Evolutionary conservation across 2,888 invertebrate species (phyloP), one percentile per base, ranked within the genome.

Genomic region (Ceramica pisi): DNA sequence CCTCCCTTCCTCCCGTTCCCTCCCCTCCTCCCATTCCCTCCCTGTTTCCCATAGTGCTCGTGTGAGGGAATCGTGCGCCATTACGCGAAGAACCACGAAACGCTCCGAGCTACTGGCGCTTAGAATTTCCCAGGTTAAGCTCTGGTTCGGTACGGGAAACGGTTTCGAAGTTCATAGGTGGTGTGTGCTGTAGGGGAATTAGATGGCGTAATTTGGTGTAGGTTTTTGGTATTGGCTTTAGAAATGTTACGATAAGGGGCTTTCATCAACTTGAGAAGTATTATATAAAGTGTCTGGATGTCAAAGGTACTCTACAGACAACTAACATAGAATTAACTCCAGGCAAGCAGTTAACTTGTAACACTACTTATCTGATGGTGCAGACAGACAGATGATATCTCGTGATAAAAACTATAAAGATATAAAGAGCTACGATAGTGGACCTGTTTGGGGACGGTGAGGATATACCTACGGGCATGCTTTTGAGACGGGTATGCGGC

Each of bases 31-130:
- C 62, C 61, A 23, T 19, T 63, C 53, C 59, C 53, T 78, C 75
- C 70, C 48, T n/a, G 91, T 91, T 94, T 94, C 94, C 94, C 94
- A 94, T 94, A 93, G 89, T 88, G 83, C 81, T 90, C 87, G 86
- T 85, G 89, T 85, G 86, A 87, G 82, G 91, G 81, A 86, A 79
- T 91, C 92, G 92, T 91, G 92, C 86, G 86, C 89, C 87, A 92
- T 93, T 93, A 93, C 88, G 70, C 75, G 68, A 77, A 73, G 78
- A 82, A 76, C 87, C 94, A 94, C 94, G 94, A 94, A 92, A 82
- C 80, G 94, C 94, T 94, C 72, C 78, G 81, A 92, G 94, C 92
- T 87, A 85, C 75, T 48, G 85, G 75, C 83, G 82, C 86, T 62
- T 66, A 75, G 80, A 81, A 85, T 88, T 90, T 91, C 91, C 90